A percentile compares a stretch with the other conserved stretches of the same genome.
phyloP scores from a whole-genome alignment of 1,140 invertebrate genomes.

The Cecropterus lyciades region DNA sequence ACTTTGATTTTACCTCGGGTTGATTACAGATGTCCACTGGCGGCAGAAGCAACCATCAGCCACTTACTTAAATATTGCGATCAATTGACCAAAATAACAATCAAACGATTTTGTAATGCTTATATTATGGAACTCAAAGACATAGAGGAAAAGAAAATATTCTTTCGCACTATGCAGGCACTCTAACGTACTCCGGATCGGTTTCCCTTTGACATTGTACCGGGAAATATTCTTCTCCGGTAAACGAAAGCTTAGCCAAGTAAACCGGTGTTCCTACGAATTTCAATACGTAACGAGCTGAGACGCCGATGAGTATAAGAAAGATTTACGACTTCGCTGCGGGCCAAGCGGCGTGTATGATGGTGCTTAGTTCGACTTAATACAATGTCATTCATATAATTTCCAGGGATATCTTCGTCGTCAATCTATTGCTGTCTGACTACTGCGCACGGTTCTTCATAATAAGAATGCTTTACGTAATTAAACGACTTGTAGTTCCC shows the following conservation, averaged over 20 bases:
- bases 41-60: too few species aligned
- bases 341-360: background rate
- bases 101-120: too few species aligned
- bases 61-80: too few species aligned
- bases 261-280: background rate
- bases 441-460: too few species aligned
- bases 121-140: too few species aligned
- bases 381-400: background rate
- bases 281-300: slow-evolving; percentile 6
- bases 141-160: too few species aligned
- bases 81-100: too few species aligned
- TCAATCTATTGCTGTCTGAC: too few species aligned
- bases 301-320: background rate
- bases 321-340: background rate
- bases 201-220: background rate
- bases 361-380: background rate
- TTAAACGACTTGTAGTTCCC: too few species aligned
- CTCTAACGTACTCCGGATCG: background rate
- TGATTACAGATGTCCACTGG: too few species aligned
- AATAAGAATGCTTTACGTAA: too few species aligned
- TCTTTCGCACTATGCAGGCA: background rate
- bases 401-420: background rate
- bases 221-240: background rate
- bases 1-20: too few species aligned
- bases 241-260: background rate